A percentile compares a stretch with the other conserved stretches of the same genome.
Conservation (phyloP, 2,113 vertebrate species). For the Hemichromis elongatus region DNA sequence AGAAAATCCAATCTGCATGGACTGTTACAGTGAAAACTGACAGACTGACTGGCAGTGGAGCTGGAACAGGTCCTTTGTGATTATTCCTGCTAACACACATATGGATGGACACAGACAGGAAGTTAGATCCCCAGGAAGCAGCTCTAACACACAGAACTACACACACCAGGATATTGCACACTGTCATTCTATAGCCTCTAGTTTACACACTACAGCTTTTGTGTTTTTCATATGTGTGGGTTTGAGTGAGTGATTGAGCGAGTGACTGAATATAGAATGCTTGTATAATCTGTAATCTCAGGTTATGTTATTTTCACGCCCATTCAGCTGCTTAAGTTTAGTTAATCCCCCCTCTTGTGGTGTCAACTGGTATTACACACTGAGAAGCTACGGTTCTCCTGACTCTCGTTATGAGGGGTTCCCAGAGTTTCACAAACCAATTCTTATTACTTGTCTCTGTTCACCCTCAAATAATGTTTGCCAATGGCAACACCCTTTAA, state of each 20-base stretch:
- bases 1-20: background rate
- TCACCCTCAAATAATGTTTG: background rate
- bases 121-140: conserved; percentile 20
- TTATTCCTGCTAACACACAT: conserved; percentile 27
- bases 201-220: conserved; percentile 43
- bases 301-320: conserved; percentile 54
- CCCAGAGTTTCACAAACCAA: background rate
- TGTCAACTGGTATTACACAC: conserved; percentile 1
- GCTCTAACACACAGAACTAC: background rate
- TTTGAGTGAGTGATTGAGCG: background rate
- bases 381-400: background rate
- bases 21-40: conserved; percentile 32
- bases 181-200: conserved; percentile 41
- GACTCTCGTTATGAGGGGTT: background rate
- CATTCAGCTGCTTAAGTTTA: conserved; percentile 38
- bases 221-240: conserved; percentile 33
- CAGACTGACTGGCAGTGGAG: conserved; percentile 16
- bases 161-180: conserved; percentile 32
- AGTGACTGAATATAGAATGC: background rate
- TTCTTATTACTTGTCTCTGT: background rate
- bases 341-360: conserved; percentile 6
- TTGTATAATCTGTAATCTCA: conserved; percentile 61
- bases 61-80: conserved; percentile 18
- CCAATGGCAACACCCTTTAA: background rate
- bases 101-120: background rate